A percentile compares a stretch with the other conserved stretches of the same genome.
Conservation (phyloP, 2,797 vertebrate species). For the Psittacula echo region DNA sequence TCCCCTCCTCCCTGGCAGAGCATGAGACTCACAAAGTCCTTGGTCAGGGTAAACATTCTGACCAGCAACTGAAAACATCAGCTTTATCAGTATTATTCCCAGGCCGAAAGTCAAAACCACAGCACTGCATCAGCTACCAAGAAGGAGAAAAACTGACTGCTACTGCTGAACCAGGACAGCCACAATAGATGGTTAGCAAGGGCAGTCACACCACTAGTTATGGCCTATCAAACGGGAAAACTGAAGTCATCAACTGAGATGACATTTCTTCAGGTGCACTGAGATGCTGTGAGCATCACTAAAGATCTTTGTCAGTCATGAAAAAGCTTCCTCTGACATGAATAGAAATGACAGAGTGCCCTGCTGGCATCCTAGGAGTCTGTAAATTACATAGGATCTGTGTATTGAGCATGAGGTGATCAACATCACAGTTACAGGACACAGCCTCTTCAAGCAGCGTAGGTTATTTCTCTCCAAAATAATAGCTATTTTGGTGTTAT, state of each 20-base stretch:
- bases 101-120: too few species aligned
- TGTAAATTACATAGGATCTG: neutral
- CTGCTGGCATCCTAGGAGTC: neutral
- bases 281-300: neutral
- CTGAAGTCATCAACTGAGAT: neutral
- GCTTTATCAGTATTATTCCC: too few species aligned
- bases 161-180: too few species aligned
- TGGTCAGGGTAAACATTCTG: too few species aligned
- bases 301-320: neutral
- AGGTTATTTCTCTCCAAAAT: constrained; percentile 3
- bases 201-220: neutral
- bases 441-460: neutral
- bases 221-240: neutral
- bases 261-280: neutral
- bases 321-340: neutral
- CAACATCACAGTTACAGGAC: neutral
- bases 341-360: neutral
- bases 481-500: neutral
- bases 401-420: neutral
- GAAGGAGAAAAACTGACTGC: too few species aligned
- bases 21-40: too few species aligned
- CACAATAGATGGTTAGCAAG: neutral
- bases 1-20: too few species aligned
- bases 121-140: too few species aligned
- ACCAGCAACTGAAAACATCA: too few species aligned